Evolutionary conservation across 2,797 vertebrate species (phyloP), one percentile per base, ranked within the genome.

Genomic region (Cyclura pinguis): DNA sequence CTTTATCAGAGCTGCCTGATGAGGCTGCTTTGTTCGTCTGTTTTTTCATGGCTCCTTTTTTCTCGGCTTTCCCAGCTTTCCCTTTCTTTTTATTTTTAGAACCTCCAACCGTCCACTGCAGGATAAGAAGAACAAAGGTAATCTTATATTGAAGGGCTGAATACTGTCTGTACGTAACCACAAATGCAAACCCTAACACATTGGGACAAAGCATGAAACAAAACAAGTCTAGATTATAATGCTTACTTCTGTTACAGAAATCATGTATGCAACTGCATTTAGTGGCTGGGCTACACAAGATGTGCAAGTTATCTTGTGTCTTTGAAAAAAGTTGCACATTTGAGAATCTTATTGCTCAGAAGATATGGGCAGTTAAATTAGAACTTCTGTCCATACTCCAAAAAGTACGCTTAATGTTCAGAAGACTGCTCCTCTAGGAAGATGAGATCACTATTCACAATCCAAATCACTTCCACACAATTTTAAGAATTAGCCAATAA

Each of bases 71-170:
- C 86, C 98, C 97, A 62, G 91, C 96, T 95, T 99, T 99, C 80
- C 97, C 98, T 94, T 99, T 99, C 97, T 99, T 99, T 96, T 99
- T 99, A 94, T 98, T 98, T 98, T 99, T 99, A 94, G 98, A 98
- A 93, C 98, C 99, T 92, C 98, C 99, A 86, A 99, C 99, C 67
- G 99, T 99, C 99, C 99, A 99, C 99, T 99, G 94, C 13, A 95
- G 96, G 73, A 85, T 87, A 90, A 95, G 72, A 94, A 91, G 0
- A 83, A 92, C 92, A 27, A 91, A 85, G 78, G 10, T 74, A 92
- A 91, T 94, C 67, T 69, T 8, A 0, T 90, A 62, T 96, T 90
- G 92, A 10, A 93, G 35, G 0, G 0, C 69, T 82, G 57, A 85
- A 73, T 38, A 38, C 6, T 27, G 72, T 64, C 42, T 78, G 32